Evolutionary conservation across 2,888 invertebrate species (phyloP).

Genomic region (Charanyca ferruginea): DNA sequence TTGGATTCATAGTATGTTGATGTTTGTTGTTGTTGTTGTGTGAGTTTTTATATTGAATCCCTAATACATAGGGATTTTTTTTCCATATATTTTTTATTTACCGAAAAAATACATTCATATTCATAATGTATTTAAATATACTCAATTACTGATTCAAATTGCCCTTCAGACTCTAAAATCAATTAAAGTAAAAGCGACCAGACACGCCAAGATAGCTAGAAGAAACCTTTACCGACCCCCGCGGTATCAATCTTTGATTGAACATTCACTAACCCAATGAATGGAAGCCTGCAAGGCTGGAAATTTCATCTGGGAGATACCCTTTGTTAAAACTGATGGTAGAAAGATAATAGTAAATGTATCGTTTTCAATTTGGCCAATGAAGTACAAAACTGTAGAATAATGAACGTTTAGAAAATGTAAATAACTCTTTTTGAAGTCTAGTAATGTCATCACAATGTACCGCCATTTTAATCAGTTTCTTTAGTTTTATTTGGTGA

Average conservation of each 20-base stretch:
- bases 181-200: constrained; percentile 17
- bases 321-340: constrained; percentile 34
- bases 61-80: no score
- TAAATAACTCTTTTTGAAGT: not conserved
- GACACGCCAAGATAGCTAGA: constrained; percentile 18
- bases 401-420: not conserved
- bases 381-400: constrained; percentile 2
- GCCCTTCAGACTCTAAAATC: constrained; percentile 7
- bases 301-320: constrained; percentile 28
- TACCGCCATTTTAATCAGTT: not conserved
- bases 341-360: constrained; percentile 35
- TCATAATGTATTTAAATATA: no score
- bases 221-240: constrained; percentile 8
- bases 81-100: no score
- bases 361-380: constrained; percentile 28
- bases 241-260: constrained; percentile 46
- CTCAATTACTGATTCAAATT: not conserved
- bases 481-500: no score
- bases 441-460: not conserved
- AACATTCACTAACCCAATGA: constrained; percentile 36
- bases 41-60: no score
- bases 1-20: no score
- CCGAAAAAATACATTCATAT: no score
- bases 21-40: no score
- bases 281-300: constrained; percentile 10